Evolutionary conservation across 2,113 vertebrate species (phyloP), one percentile per base, ranked within the genome.

Genomic region (Semnornis frantzii): DNA sequence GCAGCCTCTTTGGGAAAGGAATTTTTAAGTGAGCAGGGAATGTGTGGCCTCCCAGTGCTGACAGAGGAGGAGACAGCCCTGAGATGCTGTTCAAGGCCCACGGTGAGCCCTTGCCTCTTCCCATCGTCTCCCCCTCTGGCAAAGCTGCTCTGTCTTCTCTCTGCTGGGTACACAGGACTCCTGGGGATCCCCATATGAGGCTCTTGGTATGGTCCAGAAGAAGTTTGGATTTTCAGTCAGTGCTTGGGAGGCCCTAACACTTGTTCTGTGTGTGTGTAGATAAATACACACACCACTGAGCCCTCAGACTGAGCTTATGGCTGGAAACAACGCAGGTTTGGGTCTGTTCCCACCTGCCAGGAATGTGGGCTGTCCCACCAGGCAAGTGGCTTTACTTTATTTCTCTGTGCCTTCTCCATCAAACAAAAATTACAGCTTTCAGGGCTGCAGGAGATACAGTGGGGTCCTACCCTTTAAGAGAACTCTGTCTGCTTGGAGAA

Each of bases 241-340:
- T 1, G 0, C n/a, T 42, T 44, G 10, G 57, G 58, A 89, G 37
- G 74, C 37, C 37, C 37, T 39, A 39, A 17, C 15, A 2, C 6
- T 39, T 2, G 0, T 20, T 58, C 10, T 28, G 8, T 82, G 3
- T 59, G 11, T 39, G 64, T 10, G n/a, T 1, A 11, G 6, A 50
- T 1, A 15, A 15, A 54, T 8, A 31, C 8, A 18, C 20, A 19
- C 46, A 50, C 6, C 16, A 1, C 37, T 33, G 58, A 13, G 17
- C 10, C 19, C 37, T 34, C 81, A 44, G 20, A 3, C 14, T 15
- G 10, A 85, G 42, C 57, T 60, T 4, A 6, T 2, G 31, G 57
- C 37, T 46, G 33, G 37, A n/a, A 68, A 3, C 7, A 31, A 69
- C 8, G 21, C 48, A 46, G 3, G 1, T 17, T 34, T 1, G 4